Evolutionary conservation across 2,797 vertebrate species (phyloP), one percentile per base, ranked within the genome.

Genomic region (Anolis apletophallus): DNA sequence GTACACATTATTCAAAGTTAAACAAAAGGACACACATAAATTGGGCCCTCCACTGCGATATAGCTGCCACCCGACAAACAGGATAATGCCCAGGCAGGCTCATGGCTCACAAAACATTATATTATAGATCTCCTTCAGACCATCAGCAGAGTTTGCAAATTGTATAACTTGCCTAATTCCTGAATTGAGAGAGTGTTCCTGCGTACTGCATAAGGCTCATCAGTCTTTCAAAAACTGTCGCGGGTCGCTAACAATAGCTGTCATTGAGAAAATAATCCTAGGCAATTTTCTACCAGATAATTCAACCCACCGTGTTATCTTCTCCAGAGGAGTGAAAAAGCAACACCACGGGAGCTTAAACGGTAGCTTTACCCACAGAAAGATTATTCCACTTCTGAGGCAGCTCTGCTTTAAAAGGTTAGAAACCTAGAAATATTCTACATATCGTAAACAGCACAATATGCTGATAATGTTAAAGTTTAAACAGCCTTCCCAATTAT

Each of bases 181-280:
- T 85, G 86, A 72, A 87, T 87, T 84, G 61, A 91, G 54, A 91
- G 88, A 90, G 87, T 34, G 0, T 86, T 90, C 61, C 74, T 57
- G 0, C 54, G 94, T 74, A 32, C 84, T 91, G 85, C 86, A 86
- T 89, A 92, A 92, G 79, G 71, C 86, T 94, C 91, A 93, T 92
- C 87, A 89, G 69, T 81, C 86, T 93, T 93, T 59, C n/a, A 91
- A 76, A 91, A 93, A 69, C 85, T 83, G 82, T 88, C 88, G 78
- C 32, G 67, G 86, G 91, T 74, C 34, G n/a, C 89, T 89, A 93
- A 87, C 52, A 59, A 88, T 77, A 93, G 86, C 89, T 95, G 93
- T 94, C 93, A 92, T 88, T 90, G 88, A 94, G 88, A 92, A 95
- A 87, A 93, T 90, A 95, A 95, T 94, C 91, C 86, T 57, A 91